phyloP scores from a whole-genome alignment of 2,888 invertebrate species.

The Lapara coniferarum region DNA sequence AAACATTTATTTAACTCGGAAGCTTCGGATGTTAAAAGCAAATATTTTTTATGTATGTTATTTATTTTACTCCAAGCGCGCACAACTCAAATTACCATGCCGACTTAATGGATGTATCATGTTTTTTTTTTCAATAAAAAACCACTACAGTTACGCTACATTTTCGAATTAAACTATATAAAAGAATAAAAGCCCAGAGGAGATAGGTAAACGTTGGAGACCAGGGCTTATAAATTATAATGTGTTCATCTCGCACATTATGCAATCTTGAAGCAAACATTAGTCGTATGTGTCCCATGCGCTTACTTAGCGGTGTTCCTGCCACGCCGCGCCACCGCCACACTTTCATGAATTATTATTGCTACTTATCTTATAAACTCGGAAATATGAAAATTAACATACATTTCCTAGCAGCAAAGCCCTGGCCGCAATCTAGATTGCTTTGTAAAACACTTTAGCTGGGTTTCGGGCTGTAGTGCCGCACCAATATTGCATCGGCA shows the following conservation, averaged over 20 bases:
- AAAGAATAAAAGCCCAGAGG: background rate
- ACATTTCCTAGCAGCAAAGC: background rate
- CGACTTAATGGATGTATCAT: background rate
- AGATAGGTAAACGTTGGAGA: background rate
- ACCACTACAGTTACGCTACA: background rate
- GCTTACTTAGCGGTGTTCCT: conserved; percentile 15
- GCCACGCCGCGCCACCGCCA: background rate
- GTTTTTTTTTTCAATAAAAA: background rate
- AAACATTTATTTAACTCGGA: no score
- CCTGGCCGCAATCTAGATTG: background rate
- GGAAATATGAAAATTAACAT: background rate
- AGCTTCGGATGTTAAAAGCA: no score
- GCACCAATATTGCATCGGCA: background rate
- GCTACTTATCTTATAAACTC: background rate
- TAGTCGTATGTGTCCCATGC: background rate
- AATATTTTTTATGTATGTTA: background rate
- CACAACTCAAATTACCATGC: background rate
- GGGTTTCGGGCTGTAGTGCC: background rate
- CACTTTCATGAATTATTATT: conserved; percentile 12
- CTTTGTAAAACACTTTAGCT: background rate
- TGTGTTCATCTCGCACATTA: conserved; percentile 8
- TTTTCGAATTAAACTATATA: no score
- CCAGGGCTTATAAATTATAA: background rate
- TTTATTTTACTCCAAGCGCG: conserved; percentile 2
- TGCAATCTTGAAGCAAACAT: conserved; percentile 14